Evolutionary conservation across 2,888 invertebrate genomes (phyloP), one percentile per base, ranked within the genome.

Genomic region (Orchesellides sinensis): DNA sequence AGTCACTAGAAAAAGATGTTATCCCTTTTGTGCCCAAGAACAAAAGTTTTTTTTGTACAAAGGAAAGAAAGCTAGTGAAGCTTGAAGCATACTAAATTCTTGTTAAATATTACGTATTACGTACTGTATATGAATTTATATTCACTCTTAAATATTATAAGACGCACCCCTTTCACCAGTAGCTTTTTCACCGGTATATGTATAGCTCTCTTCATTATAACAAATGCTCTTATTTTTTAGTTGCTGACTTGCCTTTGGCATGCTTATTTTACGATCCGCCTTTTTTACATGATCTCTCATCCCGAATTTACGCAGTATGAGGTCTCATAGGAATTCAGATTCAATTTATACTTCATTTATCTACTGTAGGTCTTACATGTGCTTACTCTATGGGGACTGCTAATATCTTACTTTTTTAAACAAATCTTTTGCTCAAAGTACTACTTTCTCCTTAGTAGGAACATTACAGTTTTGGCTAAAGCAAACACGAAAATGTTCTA

Each of bases 301-400:
- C 63, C 49, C 32, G 52, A 68, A 23, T 74, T 63, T 77, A 54
- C 69, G 40, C 54, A 40, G 52, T 68, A 29, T 19, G 49, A 54
- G 54, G 74, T 81, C 84, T 63, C 84, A 10, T 6, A 54, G 81
- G 84, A 75, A 81, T 81, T 84, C 84, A 81, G 81, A 84, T 84
- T 84, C 84, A 84, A 81, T 84, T 84, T 84, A 72, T 81, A 73
- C 56, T 82, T 84, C 84, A 84, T 84, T 84, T 84, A 81, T 84
- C 84, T 81, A 27, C 27, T 65, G 63, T 21, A 49, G 23, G 54
- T 45, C 61, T 74, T 29, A 47, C 8, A 40, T 40, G 25, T n/a
- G 3, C 54, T 45, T 45, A 63, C 47, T 32, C 83, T 68, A 63
- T 27, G 40, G 47, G 49, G 49, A 35, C 54, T 19, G 8, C 32